Evolutionary conservation across 2,888 invertebrate genomes (phyloP).

Genomic region (Gastracanthus pulcherrimus): DNA sequence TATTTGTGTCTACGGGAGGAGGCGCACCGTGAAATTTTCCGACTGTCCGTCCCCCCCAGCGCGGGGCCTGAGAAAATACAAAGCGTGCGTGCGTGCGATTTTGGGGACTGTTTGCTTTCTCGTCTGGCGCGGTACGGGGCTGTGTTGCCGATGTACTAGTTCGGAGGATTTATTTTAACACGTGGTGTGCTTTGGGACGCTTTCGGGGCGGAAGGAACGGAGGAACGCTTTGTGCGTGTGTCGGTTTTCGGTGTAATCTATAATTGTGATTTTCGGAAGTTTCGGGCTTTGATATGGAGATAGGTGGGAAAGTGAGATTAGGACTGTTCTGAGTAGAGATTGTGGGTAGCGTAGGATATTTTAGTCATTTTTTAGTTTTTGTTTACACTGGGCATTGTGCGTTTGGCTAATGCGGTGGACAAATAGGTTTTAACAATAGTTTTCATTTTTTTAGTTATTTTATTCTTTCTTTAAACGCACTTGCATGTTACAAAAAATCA

Average conservation of each 20-base stretch:
- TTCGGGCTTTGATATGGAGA: not conserved
- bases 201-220: not conserved
- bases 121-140: not conserved
- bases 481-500: too few relatives aligned
- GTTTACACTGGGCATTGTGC: too few relatives aligned
- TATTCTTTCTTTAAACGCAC: too few relatives aligned
- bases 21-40: slow-evolving; percentile 1
- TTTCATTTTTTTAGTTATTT: too few relatives aligned
- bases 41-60: too few relatives aligned
- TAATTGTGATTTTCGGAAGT: too few relatives aligned
- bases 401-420: too few relatives aligned
- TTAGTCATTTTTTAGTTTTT: too few relatives aligned
- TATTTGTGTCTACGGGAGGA: slow-evolving; percentile 44
- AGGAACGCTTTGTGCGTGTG: too few relatives aligned
- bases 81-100: not conserved
- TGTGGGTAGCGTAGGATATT: too few relatives aligned
- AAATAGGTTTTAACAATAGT: too few relatives aligned
- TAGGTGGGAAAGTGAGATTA: not conserved
- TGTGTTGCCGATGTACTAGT: not conserved
- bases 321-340: too few relatives aligned
- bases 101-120: not conserved
- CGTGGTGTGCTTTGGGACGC: slow-evolving; percentile 1
- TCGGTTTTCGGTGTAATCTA: not conserved
- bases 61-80: slow-evolving; percentile 28
- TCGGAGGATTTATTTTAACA: slow-evolving; percentile 35